Evolutionary conservation across 1,140 invertebrate species (phyloP), one percentile per base, ranked within the genome.

Genomic region (Polyergus mexicanus): DNA sequence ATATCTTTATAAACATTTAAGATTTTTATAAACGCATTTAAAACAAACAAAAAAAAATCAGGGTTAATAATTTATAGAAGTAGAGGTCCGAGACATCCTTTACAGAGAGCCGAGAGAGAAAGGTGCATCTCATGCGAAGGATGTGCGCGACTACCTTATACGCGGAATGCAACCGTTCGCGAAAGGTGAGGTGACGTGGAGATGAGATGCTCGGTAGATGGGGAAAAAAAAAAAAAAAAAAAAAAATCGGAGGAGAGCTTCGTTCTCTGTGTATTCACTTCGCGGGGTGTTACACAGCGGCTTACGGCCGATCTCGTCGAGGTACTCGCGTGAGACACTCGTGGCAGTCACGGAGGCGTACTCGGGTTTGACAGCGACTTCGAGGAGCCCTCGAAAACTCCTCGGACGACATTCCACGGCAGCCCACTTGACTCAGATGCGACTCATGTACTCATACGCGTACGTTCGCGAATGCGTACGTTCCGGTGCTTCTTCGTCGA

Each of bases 391-490:
- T 86, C 76, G 76, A 86, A 86, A 86, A 87, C 75, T 85, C 68
- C 81, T 78, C 74, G 71, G 84, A 71, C 84, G 76, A 84, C 86
- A 89, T 89, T 89, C 88, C 88, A 72, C 66, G 72, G 74, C 86
- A 62, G 54, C 86, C 88, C 84, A 89, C 88, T 88, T 89, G 88
- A 88, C 76, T 88, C 63, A 28, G 66, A 78, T 77, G 84, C 80
- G 83, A 77, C 71, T 51, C 47, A 71, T 75, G 44, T 22, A 87
- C 71, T 75, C 60, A 84, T 28, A 28, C 72, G 86, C 74, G 62
- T 77, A 75, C 62, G 75, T 47, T 25, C 60, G 47, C 83, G 63
- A 47, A 75, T 47, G 66, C 47, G 58, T 76, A 75, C n/a, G 77
- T n/a, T n/a, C 63, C n/a, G 63, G 65, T 35, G 22, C 47, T 56